These are phyloP conservation scores for Dolichotis patagonum DNA, from an alignment of 2,113 vertebrate genomes.

Conservation along the genomic window DNA sequence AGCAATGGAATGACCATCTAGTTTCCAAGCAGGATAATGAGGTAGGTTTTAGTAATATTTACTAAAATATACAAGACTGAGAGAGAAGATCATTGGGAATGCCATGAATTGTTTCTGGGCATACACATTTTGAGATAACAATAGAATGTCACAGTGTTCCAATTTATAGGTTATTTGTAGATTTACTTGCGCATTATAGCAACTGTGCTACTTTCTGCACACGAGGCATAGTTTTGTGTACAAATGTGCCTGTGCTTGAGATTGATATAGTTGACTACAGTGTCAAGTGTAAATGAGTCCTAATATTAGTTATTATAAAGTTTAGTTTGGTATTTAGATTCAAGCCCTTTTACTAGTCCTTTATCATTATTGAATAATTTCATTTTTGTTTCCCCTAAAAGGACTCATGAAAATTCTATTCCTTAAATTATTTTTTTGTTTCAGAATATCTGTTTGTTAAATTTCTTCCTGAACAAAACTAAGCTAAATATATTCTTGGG, in stretches of 20 bases:
- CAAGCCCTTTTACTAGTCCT: neutral
- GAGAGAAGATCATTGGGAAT: neutral
- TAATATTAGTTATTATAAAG: neutral
- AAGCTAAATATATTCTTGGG: neutral
- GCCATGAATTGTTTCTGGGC: neutral
- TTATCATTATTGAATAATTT: conserved; percentile 20
- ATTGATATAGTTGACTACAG: neutral
- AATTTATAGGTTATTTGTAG: conserved; percentile 10
- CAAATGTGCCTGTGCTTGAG: neutral
- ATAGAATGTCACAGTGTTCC: neutral
- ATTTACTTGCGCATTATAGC: neutral
- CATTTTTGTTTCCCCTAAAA: neutral
- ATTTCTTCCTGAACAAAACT: neutral
- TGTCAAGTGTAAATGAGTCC: conserved; percentile 1
- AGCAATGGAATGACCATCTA: neutral
- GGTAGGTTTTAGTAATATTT: neutral
- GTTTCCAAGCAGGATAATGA: neutral
- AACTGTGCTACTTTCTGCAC: neutral
- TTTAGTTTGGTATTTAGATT: conserved; percentile 28
- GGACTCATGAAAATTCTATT: neutral
- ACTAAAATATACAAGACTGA: neutral
- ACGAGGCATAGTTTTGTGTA: neutral
- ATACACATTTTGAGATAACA: conserved; percentile 4
- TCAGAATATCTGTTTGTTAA: neutral
- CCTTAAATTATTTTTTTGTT: neutral